phyloP scores from a whole-genome alignment of 2,888 invertebrate genomes.

The Pasiphila rectangulata region DNA sequence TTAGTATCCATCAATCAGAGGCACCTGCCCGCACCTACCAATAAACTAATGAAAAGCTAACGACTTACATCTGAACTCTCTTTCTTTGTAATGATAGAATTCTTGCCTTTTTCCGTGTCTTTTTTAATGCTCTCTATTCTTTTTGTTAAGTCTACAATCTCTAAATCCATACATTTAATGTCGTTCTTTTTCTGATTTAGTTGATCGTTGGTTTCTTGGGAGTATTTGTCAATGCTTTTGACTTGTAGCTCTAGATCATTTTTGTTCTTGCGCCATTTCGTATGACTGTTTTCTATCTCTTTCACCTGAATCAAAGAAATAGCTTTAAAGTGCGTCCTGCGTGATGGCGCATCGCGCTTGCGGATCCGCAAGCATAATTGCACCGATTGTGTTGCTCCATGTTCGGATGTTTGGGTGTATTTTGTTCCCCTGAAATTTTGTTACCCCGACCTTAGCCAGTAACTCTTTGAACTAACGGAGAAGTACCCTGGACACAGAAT shows the following conservation, averaged over 20 bases:
- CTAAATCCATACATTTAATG: slow-evolving; percentile 49
- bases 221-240: slow-evolving; percentile 45
- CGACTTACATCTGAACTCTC: slow-evolving; percentile 49
- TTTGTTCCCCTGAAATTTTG: no score
- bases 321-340: no score
- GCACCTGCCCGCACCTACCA: not conserved
- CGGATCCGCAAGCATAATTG: no score
- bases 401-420: no score
- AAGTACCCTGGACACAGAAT: no score
- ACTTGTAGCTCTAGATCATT: slow-evolving; percentile 60
- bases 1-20: no score
- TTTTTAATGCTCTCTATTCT: slow-evolving; percentile 49
- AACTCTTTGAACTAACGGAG: no score
- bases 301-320: slow-evolving; percentile 48
- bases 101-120: slow-evolving; percentile 42
- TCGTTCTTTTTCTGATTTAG: slow-evolving; percentile 57
- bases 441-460: no score
- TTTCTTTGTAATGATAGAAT: slow-evolving; percentile 44
- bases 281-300: slow-evolving; percentile 50
- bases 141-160: slow-evolving; percentile 50
- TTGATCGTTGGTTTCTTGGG: slow-evolving; percentile 52
- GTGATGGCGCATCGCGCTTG: no score
- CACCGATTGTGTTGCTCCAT: not conserved
- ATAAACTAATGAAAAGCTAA: not conserved
- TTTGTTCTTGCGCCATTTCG: slow-evolving; percentile 63